phyloP scores from a whole-genome alignment of 1,140 invertebrate species.

The Drosophila setifemur region DNA sequence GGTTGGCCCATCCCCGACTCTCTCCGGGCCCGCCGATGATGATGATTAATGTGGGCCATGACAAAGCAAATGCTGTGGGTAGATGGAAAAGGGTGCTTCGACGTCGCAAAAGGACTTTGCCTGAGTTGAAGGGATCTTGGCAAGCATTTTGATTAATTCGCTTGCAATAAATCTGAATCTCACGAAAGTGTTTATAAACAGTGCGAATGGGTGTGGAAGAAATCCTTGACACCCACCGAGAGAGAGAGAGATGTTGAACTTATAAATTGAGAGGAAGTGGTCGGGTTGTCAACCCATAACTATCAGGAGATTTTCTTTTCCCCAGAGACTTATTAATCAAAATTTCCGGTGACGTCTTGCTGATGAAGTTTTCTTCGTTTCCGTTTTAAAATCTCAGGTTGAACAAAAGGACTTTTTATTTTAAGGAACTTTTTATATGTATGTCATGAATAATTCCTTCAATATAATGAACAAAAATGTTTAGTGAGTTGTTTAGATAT shows the following conservation, averaged over 20 bases:
- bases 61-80: slow-evolving; percentile 70
- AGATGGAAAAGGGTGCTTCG: slow-evolving; percentile 11
- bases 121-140: slow-evolving; percentile 32
- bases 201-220: background rate
- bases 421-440: too few relatives aligned
- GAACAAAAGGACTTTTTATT: background rate
- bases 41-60: slow-evolving; percentile 74
- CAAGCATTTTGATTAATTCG: slow-evolving; percentile 53
- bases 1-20: background rate
- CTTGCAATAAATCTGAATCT: slow-evolving; percentile 36
- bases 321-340: slow-evolving; percentile 24
- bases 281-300: slow-evolving; percentile 28
- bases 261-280: slow-evolving; percentile 29
- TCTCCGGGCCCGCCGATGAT: slow-evolving; percentile 30
- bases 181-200: slow-evolving; percentile 32
- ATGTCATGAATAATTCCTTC: too few relatives aligned
- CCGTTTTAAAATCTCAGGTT: background rate
- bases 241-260: slow-evolving; percentile 17
- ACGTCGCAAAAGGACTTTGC: background rate
- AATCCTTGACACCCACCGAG: background rate
- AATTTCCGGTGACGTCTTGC: slow-evolving; percentile 18
- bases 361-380: slow-evolving; percentile 24
- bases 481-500: too few relatives aligned
- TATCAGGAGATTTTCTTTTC: slow-evolving; percentile 12
- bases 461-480: too few relatives aligned